Conservation (phyloP, 2,797 vertebrate genomes). For the Halcyon chelicuti region DNA sequence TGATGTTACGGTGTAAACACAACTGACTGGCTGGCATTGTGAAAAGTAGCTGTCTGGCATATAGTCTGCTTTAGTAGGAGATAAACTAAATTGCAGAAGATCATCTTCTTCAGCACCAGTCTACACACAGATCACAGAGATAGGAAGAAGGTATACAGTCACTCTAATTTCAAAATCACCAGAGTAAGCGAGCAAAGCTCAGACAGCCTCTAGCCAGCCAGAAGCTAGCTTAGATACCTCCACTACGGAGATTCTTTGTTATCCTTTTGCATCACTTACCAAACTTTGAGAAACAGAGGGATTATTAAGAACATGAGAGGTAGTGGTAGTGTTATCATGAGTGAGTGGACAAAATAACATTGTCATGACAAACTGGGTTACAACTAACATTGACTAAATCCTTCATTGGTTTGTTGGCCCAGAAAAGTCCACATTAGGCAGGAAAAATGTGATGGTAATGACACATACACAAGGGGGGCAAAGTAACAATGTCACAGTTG, state of each 20-base stretch:
- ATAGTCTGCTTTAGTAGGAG: background rate
- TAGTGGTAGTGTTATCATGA: background rate
- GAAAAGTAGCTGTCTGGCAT: background rate
- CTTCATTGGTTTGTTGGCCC: background rate
- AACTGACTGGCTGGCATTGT: background rate
- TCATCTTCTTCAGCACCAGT: background rate
- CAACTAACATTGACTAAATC: background rate
- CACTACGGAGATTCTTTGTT: background rate
- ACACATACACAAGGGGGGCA: background rate
- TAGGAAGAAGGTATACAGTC: background rate
- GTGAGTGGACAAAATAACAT: background rate
- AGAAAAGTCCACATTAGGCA: background rate
- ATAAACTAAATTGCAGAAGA: slow-evolving; percentile 33
- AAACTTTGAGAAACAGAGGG: background rate
- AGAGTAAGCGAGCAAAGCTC: background rate
- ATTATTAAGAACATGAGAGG: background rate
- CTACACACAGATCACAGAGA: background rate
- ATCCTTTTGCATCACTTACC: background rate
- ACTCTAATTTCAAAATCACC: background rate
- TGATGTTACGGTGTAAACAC: background rate
- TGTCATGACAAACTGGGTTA: background rate
- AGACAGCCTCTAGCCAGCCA: background rate
- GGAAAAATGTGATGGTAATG: background rate
- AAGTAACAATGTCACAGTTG: background rate
- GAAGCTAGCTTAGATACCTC: background rate